Base-by-base conservation (phyloP, 2,797 vertebrate genomes). In the Harpagifer antarcticus region DNA sequence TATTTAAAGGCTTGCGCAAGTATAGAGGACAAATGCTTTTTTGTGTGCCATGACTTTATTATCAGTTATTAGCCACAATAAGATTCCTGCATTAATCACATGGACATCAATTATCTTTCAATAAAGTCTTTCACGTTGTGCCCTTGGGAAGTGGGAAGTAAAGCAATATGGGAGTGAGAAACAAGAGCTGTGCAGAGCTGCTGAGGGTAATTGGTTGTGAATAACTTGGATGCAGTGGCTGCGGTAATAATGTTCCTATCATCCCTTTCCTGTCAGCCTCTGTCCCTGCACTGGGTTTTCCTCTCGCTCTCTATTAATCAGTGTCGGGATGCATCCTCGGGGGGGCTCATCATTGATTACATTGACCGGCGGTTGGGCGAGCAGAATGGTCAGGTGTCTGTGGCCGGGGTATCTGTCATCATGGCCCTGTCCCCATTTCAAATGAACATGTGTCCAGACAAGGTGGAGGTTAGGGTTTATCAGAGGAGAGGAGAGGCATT, bases 191-290 rank as follows among this genome's bases (percentile, higher is more conserved):
- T 56, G 74, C 83, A 16, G 63, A 80, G 71, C 76, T 67, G 74
- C 77, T 76, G 74, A 85, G 70, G 73, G 64, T 91, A 91, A 94
- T 91, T 92, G 88, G 62, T 86, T 86, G 83, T 82, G 89, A 92
- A 86, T 89, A 89, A 89, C 81, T 88, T 81, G 72, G 83, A 84
- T 78, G 83, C 81, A 62, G 70, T 44, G 60, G 87, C 79, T 78
- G 82, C 63, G 37, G 85, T 88, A 91, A 90, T 91, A 87, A 87
- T 88, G 82, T 81, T 89, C 81, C 89, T 91, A 91, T 91, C 84
- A 79, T 80, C 78, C 63, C 73, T 48, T 82, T 67, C 61, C 49
- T 77, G 82, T 86, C 87, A 49, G 72, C 20, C 75, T 75, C 57
- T 49, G 69, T 88, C 76, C 67, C 77, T 45, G 62, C 57, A 13